Base-by-base conservation (phyloP, 2,797 vertebrate species). In the Chiloscyllium punctatum region DNA sequence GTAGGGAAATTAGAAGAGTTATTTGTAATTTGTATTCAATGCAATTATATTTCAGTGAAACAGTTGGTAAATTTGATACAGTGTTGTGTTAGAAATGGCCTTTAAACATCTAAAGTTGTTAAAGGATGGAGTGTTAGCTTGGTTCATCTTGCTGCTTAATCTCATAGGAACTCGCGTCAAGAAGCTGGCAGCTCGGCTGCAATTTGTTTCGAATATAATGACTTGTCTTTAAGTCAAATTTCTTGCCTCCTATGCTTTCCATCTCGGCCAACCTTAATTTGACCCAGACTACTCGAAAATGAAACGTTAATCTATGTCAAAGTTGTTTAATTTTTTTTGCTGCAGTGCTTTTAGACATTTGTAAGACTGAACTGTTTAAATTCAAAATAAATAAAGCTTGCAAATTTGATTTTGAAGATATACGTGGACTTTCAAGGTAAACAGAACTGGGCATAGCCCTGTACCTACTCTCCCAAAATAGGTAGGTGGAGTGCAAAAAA, bases 251-350 rank as follows among this genome's bases (percentile, higher is more conserved):
- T 8, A 23, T 51, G 72, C 42, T 95, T 72, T 95, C 77, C 94
- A 62, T 62, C 30, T 72, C 53, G 16, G n/a, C 94, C 71, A 95
- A 95, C 94, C 71, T 95, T 74, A 77, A 95, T 71, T 77, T 77
- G 69, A 95, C 94, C 94, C 94, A 95, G 71, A 95, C 94, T 21
- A 74, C 74, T 95, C 94, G 16, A 77, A 74, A 95, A 77, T 53
- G 69, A 77, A 77, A 77, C 94, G 94, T 95, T 77, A 30, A 95
- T 95, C 94, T 95, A 53, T 7, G 94, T 95, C 94, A 95, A 77
- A 91, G 77, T 30, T 95, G 94, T 95, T 95, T 95, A 74, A 95
- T 95, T 95, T 53, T 48, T 71, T 74, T 95, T 95, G 94, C 48
- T 95, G 16, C 94, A 57, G 42, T 74, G 71, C 94, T 48, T 77